Conservation (phyloP, 2,113 vertebrate species). For the Pyrgilauda ruficollis region DNA sequence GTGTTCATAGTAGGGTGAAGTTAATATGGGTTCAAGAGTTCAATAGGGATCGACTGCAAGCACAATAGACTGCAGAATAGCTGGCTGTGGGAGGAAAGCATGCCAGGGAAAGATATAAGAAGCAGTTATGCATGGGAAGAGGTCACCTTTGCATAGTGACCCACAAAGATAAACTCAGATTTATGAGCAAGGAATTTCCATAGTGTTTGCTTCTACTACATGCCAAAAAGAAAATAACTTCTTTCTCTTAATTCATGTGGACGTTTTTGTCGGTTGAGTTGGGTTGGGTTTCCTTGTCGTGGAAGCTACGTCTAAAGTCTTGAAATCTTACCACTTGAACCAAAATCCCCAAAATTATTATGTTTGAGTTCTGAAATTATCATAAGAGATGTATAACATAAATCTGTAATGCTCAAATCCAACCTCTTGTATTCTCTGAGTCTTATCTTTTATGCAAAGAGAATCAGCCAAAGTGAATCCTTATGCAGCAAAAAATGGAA, state of each 20-base stretch:
- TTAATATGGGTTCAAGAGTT: fast-evolving
- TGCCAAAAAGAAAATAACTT: background rate
- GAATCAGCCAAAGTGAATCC: background rate
- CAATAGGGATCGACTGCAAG: fast-evolving
- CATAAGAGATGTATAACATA: fast-evolving
- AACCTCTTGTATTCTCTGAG: background rate
- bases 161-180: background rate
- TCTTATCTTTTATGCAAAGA: background rate
- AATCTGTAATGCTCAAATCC: background rate
- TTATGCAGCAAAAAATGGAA: background rate
- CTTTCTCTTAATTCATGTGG: background rate
- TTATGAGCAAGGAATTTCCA: background rate
- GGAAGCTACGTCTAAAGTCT: background rate
- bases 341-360: background rate
- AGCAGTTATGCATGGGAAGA: fast-evolving
- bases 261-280: background rate
- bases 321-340: background rate
- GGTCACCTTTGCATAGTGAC: background rate
- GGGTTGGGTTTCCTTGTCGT: background rate
- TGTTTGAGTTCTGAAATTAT: background rate
- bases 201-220: background rate
- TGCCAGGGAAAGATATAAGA: background rate
- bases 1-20: background rate
- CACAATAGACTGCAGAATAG: background rate
- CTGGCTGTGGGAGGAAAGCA: background rate